A percentile compares a stretch with the other conserved stretches of the same genome.
Conservation (phyloP, 2,113 vertebrate genomes). For the Columba livia region DNA sequence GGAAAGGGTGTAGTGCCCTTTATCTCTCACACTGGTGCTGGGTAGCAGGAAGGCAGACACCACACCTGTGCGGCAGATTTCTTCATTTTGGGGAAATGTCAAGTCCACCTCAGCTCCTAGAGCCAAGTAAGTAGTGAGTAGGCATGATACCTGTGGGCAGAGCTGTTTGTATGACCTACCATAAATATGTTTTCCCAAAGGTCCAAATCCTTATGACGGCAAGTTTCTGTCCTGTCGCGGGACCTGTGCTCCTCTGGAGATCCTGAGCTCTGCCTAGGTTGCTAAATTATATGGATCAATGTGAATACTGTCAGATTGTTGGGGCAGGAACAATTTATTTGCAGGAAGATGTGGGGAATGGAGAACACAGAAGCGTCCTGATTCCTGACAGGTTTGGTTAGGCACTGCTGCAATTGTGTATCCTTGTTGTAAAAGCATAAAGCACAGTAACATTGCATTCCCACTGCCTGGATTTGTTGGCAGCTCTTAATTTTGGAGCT, state of each 20-base stretch:
- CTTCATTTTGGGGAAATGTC: not conserved
- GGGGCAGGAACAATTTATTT: not conserved
- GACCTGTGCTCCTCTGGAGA: not conserved
- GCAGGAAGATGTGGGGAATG: not conserved
- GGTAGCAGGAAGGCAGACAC: not conserved
- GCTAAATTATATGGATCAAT: not conserved
- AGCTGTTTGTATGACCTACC: not conserved
- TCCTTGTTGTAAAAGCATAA: not conserved
- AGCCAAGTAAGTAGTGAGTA: not conserved
- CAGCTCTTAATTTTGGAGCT: not conserved
- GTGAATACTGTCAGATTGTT: not conserved
- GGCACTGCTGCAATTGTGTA: not conserved
- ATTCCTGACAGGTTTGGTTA: fast-evolving
- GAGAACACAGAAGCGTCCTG: not conserved
- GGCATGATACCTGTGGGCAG: not conserved
- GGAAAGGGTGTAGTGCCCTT: not conserved
- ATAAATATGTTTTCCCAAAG: not conserved
- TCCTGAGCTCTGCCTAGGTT: not conserved
- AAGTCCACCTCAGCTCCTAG: not conserved
- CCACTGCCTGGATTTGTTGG: not conserved
- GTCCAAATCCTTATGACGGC: fast-evolving
- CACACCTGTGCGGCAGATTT: fast-evolving
- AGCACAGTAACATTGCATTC: not conserved
- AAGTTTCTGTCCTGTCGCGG: not conserved
- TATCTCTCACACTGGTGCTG: not conserved